Evolutionary conservation across 2,888 invertebrate genomes (phyloP), one percentile per base, ranked within the genome.

Genomic region (Biston betularia): DNA sequence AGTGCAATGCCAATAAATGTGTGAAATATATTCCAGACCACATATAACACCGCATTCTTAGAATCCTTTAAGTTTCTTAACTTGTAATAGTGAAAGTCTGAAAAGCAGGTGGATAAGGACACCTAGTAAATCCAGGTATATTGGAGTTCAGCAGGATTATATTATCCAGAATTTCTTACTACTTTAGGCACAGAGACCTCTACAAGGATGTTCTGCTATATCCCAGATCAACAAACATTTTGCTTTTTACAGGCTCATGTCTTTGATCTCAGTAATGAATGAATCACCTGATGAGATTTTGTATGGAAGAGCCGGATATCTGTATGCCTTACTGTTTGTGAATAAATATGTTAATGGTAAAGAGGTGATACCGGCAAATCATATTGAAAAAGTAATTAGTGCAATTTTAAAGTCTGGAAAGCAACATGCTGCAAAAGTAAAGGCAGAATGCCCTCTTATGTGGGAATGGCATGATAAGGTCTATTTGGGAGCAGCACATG

Each of bases 401-500:
- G 86, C 91, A 38, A 95, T 96, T 65, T 78, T 96, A 14, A 87
- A 91, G 70, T 95, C 96, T 70, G 98, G 98, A 0, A 94, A 95
- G 86, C 82, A 88, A 46, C 94, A 95, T 78, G 92, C 97, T 1
- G 78, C 84, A 50, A 84, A 91, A 69, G 90, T 94, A 74, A 94
- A 93, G 71, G 92, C 92, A 54, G 89, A 93, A 49, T 94, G 95
- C 71, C 97, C 97, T 0, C 90, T 98, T 48, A 95, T 97, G 94
- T 98, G 96, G 90, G 94, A 96, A 79, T 98, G 98, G 98, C 98
- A 98, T 89, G 96, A 96, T 46, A 97, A 96, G 83, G 94, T 96
- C 81, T 98, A 98, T 84, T 90, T 97, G 57, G 98, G 98, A 15
- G 98, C 97, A 49, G 98, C 98, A 54, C 98, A 98, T 93, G 98